Evolutionary conservation across 2,888 invertebrate species (phyloP), one percentile per base, ranked within the genome.

Genomic region (Carterocephalus palaemon): DNA sequence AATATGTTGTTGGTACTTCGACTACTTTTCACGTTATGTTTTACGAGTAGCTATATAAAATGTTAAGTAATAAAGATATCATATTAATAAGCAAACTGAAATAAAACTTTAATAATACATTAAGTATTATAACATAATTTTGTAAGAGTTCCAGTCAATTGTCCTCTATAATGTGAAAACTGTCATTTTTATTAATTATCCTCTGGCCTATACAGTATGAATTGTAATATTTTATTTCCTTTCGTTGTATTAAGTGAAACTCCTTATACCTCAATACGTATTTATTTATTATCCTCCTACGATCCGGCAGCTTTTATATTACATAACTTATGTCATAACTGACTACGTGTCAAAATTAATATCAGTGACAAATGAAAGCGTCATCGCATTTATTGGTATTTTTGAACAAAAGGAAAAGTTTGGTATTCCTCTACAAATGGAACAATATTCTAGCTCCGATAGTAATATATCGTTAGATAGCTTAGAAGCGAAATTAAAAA

Each of bases 381-480:
- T 62, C 70, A 54, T 70, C 70, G 53, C 75, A 75, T 64, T 15
- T n/a, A 43, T 23, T 43, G 20, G 67, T 75, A 63, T 70, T 68
- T 66, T 61, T 64, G 59, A 70, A 62, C 57, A 72, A 70, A 60
- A 63, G 66, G 56, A 72, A 67, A 63, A 64, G 56, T 57, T 36
- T 36, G 10, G 29, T 34, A 22, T 28, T 29, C 22, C 2, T 10
- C 23, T 29, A 22, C 4, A 56, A 58, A 68, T 79, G 76, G 67
- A 73, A 47, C 75, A 73, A 62, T 60, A 58, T 49, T 69, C 64
- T 47, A 70, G 63, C 59, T 70, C 70, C 23, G 66, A 64, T 46
- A 77, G 76, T 49, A 73, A 75, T 56, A 65, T 85, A 47, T 85
- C 85, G 31, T 29, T 70, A 15, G 85, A 86, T 50, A 86, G 85